Evolutionary conservation across 1,140 invertebrate species (phyloP), one percentile per base, ranked within the genome.

Genomic region (Phthorimaea operculella): DNA sequence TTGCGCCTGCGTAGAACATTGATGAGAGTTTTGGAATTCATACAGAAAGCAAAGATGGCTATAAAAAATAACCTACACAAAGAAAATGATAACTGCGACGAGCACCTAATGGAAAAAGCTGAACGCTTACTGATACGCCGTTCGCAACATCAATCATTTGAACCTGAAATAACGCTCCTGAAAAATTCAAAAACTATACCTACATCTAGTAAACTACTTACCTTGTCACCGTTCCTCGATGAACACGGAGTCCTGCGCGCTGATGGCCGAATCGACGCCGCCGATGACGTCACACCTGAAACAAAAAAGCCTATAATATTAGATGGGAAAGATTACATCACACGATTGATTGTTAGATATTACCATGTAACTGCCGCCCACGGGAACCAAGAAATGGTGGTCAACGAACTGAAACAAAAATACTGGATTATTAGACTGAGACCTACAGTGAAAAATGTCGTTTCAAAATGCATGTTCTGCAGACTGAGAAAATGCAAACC

Each of bases 181-280:
- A 58, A 21, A 49, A 49, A 21, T 4, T 7, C 6, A 9, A 18
- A 49, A 21, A 4, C 4, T 11, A 7, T 49, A n/a, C 16, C 6
- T 21, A 17, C 7, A 17, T 9, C 16, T 21, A 55, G 54, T 54
- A 50, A 17, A 11, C 11, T 58, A 34, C 16, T 49, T 28, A 54
- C 17, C 12, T 39, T 58, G 14, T 58, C 56, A 8, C 56, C 56
- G 10, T 47, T 14, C 11, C 12, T 58, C 1, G 56, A 53, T 15
- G 44, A 52, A 4, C n/a, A 52, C 18, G 56, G 56, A 4, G 4
- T 58, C 4, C 33, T 58, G 1, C 56, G 51, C 14, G 51, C 34
- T 12, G 56, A 33, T 0, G 51, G 57, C 16, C 51, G 57, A 5
- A 58, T 58, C 15, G 51, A 53, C n/a, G 57, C 51, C 15, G 57